phyloP scores from a whole-genome alignment of 1,140 invertebrate species.

The Aphelenchoides fujianensis region DNA sequence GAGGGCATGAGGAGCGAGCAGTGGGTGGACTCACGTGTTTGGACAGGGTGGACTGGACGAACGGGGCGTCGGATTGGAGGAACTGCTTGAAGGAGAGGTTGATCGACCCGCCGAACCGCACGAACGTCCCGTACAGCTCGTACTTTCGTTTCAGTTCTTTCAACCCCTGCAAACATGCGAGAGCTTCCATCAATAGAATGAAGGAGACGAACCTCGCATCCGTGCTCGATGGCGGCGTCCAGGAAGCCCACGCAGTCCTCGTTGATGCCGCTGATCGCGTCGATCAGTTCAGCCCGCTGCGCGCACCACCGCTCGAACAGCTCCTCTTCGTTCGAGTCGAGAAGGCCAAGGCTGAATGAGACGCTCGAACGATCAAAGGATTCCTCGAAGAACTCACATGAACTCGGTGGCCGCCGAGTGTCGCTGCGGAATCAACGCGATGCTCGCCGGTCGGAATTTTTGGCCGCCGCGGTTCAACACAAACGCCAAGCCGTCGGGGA shows the following conservation, averaged over 20 bases:
- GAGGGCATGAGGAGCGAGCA: neutral
- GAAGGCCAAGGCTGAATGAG: neutral
- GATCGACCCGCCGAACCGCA: neutral
- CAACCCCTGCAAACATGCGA: slow-evolving; percentile 4
- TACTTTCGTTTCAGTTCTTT: neutral
- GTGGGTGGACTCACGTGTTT: neutral
- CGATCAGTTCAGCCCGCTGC: neutral
- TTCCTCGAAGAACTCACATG: slow-evolving; percentile 1
- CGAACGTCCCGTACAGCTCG: neutral
- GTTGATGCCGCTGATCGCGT: slow-evolving; percentile 6
- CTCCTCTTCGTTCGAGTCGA: slow-evolving; percentile 4
- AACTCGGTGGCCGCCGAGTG: neutral
- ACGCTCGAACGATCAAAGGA: neutral
- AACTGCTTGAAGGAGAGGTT: neutral
- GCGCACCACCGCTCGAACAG: neutral
- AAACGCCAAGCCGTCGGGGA: neutral
- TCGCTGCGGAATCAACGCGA: neutral
- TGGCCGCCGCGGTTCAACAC: neutral
- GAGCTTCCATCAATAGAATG: neutral
- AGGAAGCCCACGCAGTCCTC: slow-evolving; percentile 11
- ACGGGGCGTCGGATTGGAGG: neutral
- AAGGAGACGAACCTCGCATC: slow-evolving; percentile 8
- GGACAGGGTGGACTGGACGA: neutral
- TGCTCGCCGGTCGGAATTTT: neutral
- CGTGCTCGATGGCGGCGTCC: slow-evolving; percentile 11